Base-by-base conservation (phyloP, 1,140 invertebrate genomes). In the Asbolus verrucosus region DNA sequence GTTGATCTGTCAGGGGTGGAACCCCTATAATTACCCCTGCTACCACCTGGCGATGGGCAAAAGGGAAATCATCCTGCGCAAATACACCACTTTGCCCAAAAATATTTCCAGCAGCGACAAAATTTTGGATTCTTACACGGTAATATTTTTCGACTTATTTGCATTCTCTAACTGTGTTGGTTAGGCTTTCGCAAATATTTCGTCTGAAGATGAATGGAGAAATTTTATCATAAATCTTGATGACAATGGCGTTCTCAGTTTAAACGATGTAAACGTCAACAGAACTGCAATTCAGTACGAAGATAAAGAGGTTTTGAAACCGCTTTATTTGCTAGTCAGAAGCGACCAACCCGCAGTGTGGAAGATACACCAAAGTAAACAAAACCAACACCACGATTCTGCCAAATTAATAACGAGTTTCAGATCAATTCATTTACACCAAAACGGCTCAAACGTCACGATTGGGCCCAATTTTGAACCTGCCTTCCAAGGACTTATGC, bases 331-430 rank as follows among this genome's bases (percentile, higher is more conserved):
- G 6, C 59, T 76, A 2, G 46, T 75, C 38, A 46, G 71, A 14
- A 76, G 75, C 39, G 3, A 24, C 0, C 36, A 75, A 50, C 61
- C 61, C 1, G 72, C 75, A 59, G 38, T 76, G 3, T 78, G 76
- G 76, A 78, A 76, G 63, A 59, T 78, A 8, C 72, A 73, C 46
- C 71, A 78, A 69, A 78, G 76, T 78, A 69, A 70, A 65, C 36
- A 3, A n/a, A n/a, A 3, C 24, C 24, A 27, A 27, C 24, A 27
- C 24, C n/a, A n/a, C n/a, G n/a, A n/a, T n/a, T n/a, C n/a, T n/a
- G n/a, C n/a, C n/a, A n/a, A n/a, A n/a, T n/a, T n/a, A n/a, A n/a
- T n/a, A n/a, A n/a, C n/a, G n/a, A n/a, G n/a, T 71, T 77, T 63
- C 30, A 77, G 76, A 76, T 54, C 43, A 71, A 9, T 77, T 76